phyloP scores from a whole-genome alignment of 2,113 vertebrate genomes.

The Poecilia latipinna region DNA sequence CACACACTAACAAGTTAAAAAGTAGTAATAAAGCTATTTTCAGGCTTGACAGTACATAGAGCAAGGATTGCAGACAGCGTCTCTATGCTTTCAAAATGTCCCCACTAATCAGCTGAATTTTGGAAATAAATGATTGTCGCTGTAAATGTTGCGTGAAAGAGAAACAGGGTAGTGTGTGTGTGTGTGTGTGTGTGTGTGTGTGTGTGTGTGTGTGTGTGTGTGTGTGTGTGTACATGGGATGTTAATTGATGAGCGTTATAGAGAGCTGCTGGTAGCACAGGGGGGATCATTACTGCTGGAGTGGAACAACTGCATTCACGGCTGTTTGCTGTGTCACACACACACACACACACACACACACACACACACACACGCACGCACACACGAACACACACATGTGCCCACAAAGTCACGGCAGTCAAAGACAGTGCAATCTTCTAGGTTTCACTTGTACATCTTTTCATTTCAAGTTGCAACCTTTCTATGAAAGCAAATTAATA shows the following conservation, averaged over 20 bases:
- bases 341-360: slow-evolving; percentile 39
- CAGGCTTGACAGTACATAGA: slow-evolving; percentile 54
- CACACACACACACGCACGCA: no score
- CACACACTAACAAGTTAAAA: slow-evolving; percentile 37
- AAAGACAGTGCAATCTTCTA: slow-evolving; percentile 45
- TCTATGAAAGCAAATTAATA: slow-evolving; percentile 32
- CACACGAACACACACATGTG: slow-evolving; percentile 6
- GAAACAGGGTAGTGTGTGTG: slow-evolving; percentile 61
- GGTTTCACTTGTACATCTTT: slow-evolving; percentile 33
- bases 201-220: slow-evolving; percentile 48
- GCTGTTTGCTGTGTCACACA: slow-evolving; percentile 77
- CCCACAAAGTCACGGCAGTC: slow-evolving; percentile 46
- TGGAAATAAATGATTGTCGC: slow-evolving; percentile 80
- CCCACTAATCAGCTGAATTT: slow-evolving; percentile 81
- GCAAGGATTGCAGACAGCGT: slow-evolving; percentile 50
- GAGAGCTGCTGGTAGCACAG: slow-evolving; percentile 79
- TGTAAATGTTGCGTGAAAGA: slow-evolving; percentile 84
- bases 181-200: slow-evolving; percentile 47
- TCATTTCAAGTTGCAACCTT: slow-evolving; percentile 36
- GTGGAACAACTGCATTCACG: slow-evolving; percentile 84
- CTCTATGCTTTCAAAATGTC: slow-evolving; percentile 69
- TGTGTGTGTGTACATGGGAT: slow-evolving; percentile 61
- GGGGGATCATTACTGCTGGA: slow-evolving; percentile 82
- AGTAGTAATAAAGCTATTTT: slow-evolving; percentile 71
- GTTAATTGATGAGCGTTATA: slow-evolving; percentile 86